Evolutionary conservation across 2,888 invertebrate species (phyloP), one percentile per base, ranked within the genome.

Genomic region (Diaphora mendica): DNA sequence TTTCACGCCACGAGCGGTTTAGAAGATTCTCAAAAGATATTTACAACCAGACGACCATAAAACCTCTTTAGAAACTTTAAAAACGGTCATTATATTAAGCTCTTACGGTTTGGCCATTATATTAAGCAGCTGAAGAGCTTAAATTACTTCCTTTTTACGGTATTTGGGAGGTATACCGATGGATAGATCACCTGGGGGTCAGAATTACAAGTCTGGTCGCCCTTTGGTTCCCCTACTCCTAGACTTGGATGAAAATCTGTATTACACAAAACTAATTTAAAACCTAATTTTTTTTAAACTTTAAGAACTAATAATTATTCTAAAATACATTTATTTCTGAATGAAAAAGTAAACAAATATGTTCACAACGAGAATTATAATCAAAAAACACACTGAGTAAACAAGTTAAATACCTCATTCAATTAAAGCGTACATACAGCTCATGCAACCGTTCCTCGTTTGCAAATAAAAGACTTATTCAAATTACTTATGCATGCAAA

Each of bases 401-500:
- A 62, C 62, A 62, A 48, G 44, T 30, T 48, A 68, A 74, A 71
- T 51, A 35, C 62, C 35, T 65, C 35, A 72, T 70, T 72, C 62
- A 72, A 65, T 71, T 68, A 64, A 65, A 72, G 42, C 67, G n/a
- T 66, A 70, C n/a, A 62, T 66, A 70, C 35, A 68, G 55, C n/a
- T 59, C 55, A 67, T 51, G 33, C n/a, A 68, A 65, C 68, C 26
- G 42, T 75, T 64, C 44, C 71, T 26, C 35, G 13, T 71, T 64
- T 51, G 33, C 62, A 67, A 73, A 75, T 65, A 74, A 82, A 82
- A 73, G 44, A 73, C 65, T 65, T 71, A 67, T 68, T 62, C 35
- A 74, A 82, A 81, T 80, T 78, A 77, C 76, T 82, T 79, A 80
- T 76, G 77, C 77, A 84, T 79, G 77, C 75, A 82, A 77, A 35